Percentiles rank a stretch among this genome's conserved stretches.
Evolutionary conservation across 2,113 vertebrate genomes (phyloP).

Genomic region (Nibea albiflora): DNA sequence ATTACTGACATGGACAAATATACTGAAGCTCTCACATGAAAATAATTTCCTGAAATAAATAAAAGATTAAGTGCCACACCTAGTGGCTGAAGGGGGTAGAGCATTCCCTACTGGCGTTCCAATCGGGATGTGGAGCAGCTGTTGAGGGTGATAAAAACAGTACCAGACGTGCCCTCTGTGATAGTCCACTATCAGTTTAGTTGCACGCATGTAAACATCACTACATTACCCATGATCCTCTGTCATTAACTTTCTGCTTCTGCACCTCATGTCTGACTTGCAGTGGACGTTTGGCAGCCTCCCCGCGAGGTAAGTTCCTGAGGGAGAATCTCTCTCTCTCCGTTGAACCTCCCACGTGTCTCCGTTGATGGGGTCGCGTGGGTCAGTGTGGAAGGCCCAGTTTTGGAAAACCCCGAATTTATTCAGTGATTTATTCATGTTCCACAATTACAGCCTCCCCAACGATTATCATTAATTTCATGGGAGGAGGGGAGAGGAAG

Average conservation of each 20-base stretch:
- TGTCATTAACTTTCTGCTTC: background rate
- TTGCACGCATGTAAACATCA: background rate
- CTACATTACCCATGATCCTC: no score
- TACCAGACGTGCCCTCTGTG: background rate
- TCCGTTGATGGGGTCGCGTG: slow-evolving; percentile 25
- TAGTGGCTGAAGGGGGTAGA: slow-evolving; percentile 85
- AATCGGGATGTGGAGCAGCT: slow-evolving; percentile 22
- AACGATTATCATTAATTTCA: slow-evolving; percentile 57
- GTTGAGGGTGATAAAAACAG: background rate
- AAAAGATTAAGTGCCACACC: slow-evolving; percentile 89
- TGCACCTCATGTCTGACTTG: background rate
- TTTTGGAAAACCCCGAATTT: slow-evolving; percentile 16
- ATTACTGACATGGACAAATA: slow-evolving; percentile 1
- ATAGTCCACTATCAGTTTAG: background rate
- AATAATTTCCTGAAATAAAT: slow-evolving; percentile 79
- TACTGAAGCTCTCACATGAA: slow-evolving; percentile 13
- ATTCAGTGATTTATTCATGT: slow-evolving; percentile 58
- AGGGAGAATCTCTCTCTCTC: slow-evolving; percentile 18
- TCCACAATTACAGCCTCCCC: slow-evolving; percentile 49
- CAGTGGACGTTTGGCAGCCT: slow-evolving; percentile 3
- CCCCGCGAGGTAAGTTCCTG: slow-evolving; percentile 18
- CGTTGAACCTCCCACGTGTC: slow-evolving; percentile 9
- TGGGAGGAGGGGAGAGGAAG: background rate
- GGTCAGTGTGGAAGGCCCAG: slow-evolving; percentile 42
- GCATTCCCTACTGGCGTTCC: slow-evolving; percentile 53